Evolutionary conservation across 2,113 vertebrate genomes (phyloP).

Genomic region (Lethenteron camtschaticum): DNA sequence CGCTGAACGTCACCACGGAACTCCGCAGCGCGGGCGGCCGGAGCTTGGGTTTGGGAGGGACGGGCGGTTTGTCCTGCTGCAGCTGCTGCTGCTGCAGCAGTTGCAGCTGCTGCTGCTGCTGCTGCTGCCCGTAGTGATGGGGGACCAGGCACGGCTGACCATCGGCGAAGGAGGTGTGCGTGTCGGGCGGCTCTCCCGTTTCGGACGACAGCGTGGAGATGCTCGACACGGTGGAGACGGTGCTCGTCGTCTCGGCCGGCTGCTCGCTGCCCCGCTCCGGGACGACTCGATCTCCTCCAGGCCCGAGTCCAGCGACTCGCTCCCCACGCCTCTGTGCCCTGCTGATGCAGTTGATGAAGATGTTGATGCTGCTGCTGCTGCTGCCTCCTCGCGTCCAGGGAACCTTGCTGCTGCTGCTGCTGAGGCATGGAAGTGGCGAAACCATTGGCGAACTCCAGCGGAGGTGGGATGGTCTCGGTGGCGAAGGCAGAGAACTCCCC

Average conservation of each 20-base stretch:
- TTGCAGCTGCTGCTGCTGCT: too few species aligned
- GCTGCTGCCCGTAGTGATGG: conserved; percentile 46
- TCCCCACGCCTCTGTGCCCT: background rate
- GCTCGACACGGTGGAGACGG: conserved; percentile 38
- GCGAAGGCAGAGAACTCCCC: background rate
- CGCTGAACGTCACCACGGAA: conserved; percentile 4
- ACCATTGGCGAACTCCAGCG: conserved; percentile 2
- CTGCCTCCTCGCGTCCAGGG: too few species aligned
- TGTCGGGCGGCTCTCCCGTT: background rate
- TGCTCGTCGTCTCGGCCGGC: conserved; percentile 97
- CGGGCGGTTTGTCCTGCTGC: background rate
- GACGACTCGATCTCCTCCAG: conserved; percentile 4
- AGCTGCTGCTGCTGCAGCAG: conserved; percentile 20
- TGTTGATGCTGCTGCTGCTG: background rate
- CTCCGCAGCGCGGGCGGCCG: conserved; percentile 5
- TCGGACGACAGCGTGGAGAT: background rate
- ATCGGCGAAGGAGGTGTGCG: background rate
- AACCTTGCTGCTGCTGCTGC: background rate
- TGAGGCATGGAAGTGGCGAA: background rate
- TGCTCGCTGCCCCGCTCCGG: conserved; percentile 69
- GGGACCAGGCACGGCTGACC: conserved; percentile 18
- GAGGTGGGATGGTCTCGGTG: conserved; percentile 2
- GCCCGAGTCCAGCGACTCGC: conserved; percentile 4
- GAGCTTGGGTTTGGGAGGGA: conserved; percentile 5
- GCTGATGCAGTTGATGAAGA: background rate